Evolutionary conservation across 2,888 invertebrate genomes (phyloP).

Genomic region (Prosopocoilus inquinatus): DNA sequence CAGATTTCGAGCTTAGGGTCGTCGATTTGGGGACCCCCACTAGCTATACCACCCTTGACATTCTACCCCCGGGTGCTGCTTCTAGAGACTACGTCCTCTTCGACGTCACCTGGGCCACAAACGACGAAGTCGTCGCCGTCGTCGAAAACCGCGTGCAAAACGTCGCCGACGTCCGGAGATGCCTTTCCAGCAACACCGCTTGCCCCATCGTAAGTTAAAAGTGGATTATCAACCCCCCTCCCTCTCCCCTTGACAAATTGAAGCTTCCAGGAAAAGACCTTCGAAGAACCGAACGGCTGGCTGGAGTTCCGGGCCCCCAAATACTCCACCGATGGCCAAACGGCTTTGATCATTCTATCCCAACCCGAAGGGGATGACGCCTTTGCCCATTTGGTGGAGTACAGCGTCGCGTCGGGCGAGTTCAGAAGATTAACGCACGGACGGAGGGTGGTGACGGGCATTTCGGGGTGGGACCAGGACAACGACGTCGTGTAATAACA

Average conservation of each 20-base stretch:
- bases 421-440: slow-evolving; percentile 57
- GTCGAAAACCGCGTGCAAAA: slow-evolving; percentile 89
- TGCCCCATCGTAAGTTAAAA: slow-evolving; percentile 10
- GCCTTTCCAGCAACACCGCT: slow-evolving; percentile 8
- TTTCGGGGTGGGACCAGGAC: slow-evolving; percentile 63
- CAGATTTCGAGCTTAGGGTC: slow-evolving; percentile 65
- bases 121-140: slow-evolving; percentile 64
- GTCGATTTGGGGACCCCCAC: slow-evolving; percentile 52
- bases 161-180: slow-evolving; percentile 50
- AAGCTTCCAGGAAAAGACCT: slow-evolving; percentile 44
- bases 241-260: neutral
- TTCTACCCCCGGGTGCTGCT: slow-evolving; percentile 55
- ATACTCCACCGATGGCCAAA: slow-evolving; percentile 52
- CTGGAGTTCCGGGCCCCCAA: slow-evolving; percentile 59
- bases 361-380: slow-evolving; percentile 36
- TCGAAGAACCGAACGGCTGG: slow-evolving; percentile 70
- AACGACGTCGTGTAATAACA: slow-evolving; percentile 55
- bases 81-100: slow-evolving; percentile 65
- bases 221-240: neutral
- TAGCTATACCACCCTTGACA: slow-evolving; percentile 20
- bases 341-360: slow-evolving; percentile 36
- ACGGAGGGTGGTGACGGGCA: slow-evolving; percentile 58
- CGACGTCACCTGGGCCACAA: slow-evolving; percentile 72
- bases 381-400: slow-evolving; percentile 41
- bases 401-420: slow-evolving; percentile 28